Evolutionary conservation across 2,113 vertebrate species (phyloP).

Genomic region (Megaleporinus macrocephalus): DNA sequence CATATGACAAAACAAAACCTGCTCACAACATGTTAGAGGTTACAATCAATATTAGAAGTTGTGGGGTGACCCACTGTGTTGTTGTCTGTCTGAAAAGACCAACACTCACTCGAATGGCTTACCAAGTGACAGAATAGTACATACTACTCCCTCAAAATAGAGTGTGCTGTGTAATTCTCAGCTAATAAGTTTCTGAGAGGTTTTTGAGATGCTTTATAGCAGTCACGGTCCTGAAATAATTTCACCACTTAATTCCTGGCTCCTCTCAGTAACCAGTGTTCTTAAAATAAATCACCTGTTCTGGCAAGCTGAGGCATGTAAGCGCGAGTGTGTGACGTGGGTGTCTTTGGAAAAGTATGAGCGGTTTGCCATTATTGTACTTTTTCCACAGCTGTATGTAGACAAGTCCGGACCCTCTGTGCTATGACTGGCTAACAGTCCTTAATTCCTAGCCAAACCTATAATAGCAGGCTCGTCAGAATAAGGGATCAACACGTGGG

Average conservation of each 20-base stretch:
- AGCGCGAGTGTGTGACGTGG: constrained; percentile 3
- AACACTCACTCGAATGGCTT: no score
- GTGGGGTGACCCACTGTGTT: no score
- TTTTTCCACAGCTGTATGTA: neutral
- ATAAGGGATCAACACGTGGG: neutral
- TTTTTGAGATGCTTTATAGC: no score
- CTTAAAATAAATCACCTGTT: neutral
- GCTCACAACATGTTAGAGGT: no score
- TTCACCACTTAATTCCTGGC: neutral
- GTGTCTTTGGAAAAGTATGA: constrained; percentile 11
- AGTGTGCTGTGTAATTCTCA: no score
- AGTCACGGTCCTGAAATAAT: neutral
- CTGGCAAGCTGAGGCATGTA: neutral
- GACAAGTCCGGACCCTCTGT: neutral
- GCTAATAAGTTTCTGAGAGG: neutral
- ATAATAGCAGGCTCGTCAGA: neutral
- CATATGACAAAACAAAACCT: no score
- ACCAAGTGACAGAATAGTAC: no score
- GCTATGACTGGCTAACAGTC: neutral
- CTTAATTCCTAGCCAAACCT: neutral
- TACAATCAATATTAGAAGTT: no score
- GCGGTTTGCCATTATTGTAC: neutral
- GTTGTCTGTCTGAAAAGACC: no score
- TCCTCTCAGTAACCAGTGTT: neutral
- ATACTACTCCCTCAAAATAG: no score